Evolutionary conservation across 2,888 invertebrate species (phyloP), one percentile per base, ranked within the genome.

Genomic region (Phaedon cochleariae): DNA sequence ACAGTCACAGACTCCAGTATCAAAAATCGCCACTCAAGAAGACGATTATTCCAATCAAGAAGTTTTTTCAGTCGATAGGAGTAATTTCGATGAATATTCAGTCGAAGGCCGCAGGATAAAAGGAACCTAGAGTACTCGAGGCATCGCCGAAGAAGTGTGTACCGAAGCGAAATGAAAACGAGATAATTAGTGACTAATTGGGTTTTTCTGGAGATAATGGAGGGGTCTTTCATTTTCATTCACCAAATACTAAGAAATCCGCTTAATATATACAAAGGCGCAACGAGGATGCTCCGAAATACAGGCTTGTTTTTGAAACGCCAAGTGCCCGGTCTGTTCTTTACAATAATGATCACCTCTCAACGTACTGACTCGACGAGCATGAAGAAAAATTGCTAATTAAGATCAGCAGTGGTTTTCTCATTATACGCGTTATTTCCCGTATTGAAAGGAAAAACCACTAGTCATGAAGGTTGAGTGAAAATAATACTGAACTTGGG

Each of bases 211-310:
- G 60, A 64, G 65, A 68, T 63, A 70, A 68, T 70, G 58, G 62
- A 59, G 62, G 59, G 59, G 59, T 66, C 63, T 68, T 55, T 66
- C 60, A 59, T 62, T 70, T 60, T 66, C 20, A 61, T 68, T 58
- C 54, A 59, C 65, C 63, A 66, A 71, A 68, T 62, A 57, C 58
- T 61, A 65, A 69, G 71, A 69, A 71, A 73, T 73, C 70, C 71
- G 65, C 67, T 68, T 72, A 72, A 70, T 65, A 64, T 70, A 71
- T 71, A 71, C 71, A 73, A 69, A 73, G 69, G 66, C 69, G 68
- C 65, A 67, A 62, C 61, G 51, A 70, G 64, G 58, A 68, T 48
- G 61, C 63, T 68, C 49, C 59, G 45, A 59, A 58, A 61, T 66
- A 60, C 59, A 68, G 58, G 62, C 64, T 68, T 64, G 64, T 66